Conservation (phyloP, 2,797 vertebrate genomes). For the Falco cherrug region DNA sequence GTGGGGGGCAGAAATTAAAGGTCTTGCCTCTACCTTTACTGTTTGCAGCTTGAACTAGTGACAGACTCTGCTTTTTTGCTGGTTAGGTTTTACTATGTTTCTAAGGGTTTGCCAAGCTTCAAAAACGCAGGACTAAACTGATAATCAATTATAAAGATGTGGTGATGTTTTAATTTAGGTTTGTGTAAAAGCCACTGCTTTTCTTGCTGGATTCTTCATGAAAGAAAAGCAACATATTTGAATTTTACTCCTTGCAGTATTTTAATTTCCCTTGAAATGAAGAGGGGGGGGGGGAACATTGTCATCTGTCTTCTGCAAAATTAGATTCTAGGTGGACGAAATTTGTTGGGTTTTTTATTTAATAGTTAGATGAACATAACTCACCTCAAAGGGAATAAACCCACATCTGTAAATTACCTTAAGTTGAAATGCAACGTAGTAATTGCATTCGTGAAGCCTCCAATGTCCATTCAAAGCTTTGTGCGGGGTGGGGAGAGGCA, state of each 20-base stretch:
- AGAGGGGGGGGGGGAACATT: neutral
- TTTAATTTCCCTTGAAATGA: neutral
- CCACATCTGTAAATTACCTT: neutral
- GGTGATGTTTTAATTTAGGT: neutral
- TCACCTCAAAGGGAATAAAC: neutral
- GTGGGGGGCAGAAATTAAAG: neutral
- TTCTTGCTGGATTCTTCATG: neutral
- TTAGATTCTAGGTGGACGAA: neutral
- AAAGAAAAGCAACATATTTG: neutral
- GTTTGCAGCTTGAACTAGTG: conserved; percentile 42
- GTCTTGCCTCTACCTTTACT: conserved; percentile 47
- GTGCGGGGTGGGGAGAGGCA: neutral
- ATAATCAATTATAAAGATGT: neutral
- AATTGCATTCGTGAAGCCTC: neutral
- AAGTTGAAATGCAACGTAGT: neutral
- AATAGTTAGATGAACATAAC: neutral
- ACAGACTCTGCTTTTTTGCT: neutral
- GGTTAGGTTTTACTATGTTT: neutral
- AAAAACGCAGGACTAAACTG: neutral
- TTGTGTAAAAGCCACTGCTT: neutral
- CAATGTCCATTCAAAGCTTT: neutral
- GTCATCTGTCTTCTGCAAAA: neutral
- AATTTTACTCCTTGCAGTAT: neutral
- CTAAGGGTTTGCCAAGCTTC: neutral
- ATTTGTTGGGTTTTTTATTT: neutral